Base-by-base conservation (phyloP, 1,140 invertebrate genomes). In the Drosophila nigromelanica region DNA sequence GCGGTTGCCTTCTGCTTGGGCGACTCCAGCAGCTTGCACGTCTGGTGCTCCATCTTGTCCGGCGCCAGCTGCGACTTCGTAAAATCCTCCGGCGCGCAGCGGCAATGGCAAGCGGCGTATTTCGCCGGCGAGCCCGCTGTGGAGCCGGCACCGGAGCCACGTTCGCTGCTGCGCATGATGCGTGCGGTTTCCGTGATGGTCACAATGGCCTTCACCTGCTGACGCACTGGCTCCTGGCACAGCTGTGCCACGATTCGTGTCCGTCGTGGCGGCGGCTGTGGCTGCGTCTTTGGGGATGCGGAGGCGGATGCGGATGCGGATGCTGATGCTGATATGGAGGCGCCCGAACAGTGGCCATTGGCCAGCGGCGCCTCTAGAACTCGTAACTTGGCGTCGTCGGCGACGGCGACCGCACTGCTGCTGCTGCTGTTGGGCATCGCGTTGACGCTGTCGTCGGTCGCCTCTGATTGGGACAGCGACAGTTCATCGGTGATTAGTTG, bases 381-480 rank as follows among this genome's bases (percentile, higher is more conserved):
- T 81, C 77, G 90, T 86, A 90, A 43, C 54, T 89, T 69, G 35
- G 74, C 35, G 60, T 50, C 35, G 60, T 50, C 48, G 52, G 75
- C 71, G 33, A 63, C 42, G 52, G 39, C 40, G 35, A 60, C 51
- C 37, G 62, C 70, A 62, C 78, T 73, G 59, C 80, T 87, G 62
- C 86, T 80, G 61, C 82, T 91, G 70, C 86, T 91, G 62, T 80
- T 89, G 51, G 83, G 89, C 58, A 90, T 90, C 15, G 75, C 78
- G 6, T 73, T 82, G 21, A 90, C 79, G 40, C 89, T 90, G 52
- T 91, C 90, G 37, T 91, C 90, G 27, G 90, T 91, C 12, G 90
- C 90, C 76, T 91, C 90, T 91, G 90, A 91, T 85, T 91, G 90
- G 51, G 90, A 90, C 33, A 90, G 78, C 27, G 90, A 91, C 33